A percentile compares a stretch with the other conserved stretches of the same genome.
Conservation (phyloP, 2,888 invertebrate genomes). For the Sesamia inferens region DNA sequence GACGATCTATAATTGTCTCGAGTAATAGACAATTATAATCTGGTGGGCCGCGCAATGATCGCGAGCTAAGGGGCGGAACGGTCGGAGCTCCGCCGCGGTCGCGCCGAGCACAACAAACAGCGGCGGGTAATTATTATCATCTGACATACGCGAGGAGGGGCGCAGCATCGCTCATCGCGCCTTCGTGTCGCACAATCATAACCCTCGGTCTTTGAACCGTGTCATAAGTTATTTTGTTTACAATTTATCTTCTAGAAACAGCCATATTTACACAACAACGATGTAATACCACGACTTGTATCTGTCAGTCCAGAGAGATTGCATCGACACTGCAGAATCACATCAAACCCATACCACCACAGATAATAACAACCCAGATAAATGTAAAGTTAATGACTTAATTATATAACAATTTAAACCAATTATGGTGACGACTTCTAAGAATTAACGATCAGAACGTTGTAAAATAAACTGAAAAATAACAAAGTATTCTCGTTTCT, state of each 20-base stretch:
- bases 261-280: conserved; percentile 41
- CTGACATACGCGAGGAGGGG: conserved; percentile 63
- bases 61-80: conserved; percentile 25
- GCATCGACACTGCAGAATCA: conserved; percentile 1
- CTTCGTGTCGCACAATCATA: conserved; percentile 66
- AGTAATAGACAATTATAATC: conserved; percentile 49
- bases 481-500: neutral
- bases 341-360: neutral
- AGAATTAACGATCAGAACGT: neutral
- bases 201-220: conserved; percentile 83
- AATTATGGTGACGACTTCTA: neutral
- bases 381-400: neutral
- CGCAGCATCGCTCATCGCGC: conserved; percentile 61
- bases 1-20: conserved; percentile 62
- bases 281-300: conserved; percentile 12
- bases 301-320: neutral
- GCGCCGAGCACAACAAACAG: conserved; percentile 62
- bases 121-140: conserved; percentile 65
- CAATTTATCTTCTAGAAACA: conserved; percentile 72
- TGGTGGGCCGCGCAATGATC: conserved; percentile 59
- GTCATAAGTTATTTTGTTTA: conserved; percentile 75
- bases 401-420: conserved; percentile 8
- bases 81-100: conserved; percentile 33
- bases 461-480: neutral
- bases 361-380: conserved; percentile 11